These are phyloP conservation scores for Elanoides forficatus DNA, from an alignment of 2,113 vertebrate species.

Conservation along the genomic window DNA sequence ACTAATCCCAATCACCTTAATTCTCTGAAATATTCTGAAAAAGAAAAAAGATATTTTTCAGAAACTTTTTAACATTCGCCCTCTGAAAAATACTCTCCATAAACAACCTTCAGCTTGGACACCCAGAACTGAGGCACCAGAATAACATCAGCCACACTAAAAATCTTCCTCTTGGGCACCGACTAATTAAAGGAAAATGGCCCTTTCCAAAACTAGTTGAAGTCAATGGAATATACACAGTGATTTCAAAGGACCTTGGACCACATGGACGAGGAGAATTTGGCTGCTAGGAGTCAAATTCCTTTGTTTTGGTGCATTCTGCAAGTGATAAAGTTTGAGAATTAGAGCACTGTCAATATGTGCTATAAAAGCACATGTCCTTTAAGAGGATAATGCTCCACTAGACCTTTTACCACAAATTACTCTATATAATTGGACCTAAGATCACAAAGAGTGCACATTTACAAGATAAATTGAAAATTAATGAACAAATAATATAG, in stretches of 20 bases:
- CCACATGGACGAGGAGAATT: background rate
- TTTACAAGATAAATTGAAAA: slow-evolving; percentile 82
- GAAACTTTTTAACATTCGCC: background rate
- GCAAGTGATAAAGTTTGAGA: background rate
- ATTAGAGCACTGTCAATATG: slow-evolving; percentile 55
- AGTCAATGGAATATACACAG: background rate
- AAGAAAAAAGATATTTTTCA: background rate
- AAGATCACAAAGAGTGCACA: slow-evolving; percentile 71
- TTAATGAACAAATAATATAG: slow-evolving; percentile 78
- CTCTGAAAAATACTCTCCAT: background rate
- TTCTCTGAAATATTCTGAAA: background rate
- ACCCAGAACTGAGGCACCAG: background rate
- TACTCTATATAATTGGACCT: slow-evolving; percentile 75
- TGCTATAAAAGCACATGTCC: slow-evolving; percentile 51
- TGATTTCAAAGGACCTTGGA: background rate
- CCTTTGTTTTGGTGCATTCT: slow-evolving; percentile 12
- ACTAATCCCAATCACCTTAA: background rate
- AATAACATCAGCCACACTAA: background rate
- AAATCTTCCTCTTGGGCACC: background rate
- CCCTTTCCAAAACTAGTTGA: background rate
- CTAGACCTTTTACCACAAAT: slow-evolving; percentile 69
- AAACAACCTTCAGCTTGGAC: background rate
- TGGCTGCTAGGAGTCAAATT: background rate
- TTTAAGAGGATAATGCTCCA: slow-evolving; percentile 60
- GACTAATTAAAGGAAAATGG: background rate